Evolutionary conservation across 92 coral and sea anemone genomes (phyloP).

Genomic region (Pocillopora meandrina): DNA sequence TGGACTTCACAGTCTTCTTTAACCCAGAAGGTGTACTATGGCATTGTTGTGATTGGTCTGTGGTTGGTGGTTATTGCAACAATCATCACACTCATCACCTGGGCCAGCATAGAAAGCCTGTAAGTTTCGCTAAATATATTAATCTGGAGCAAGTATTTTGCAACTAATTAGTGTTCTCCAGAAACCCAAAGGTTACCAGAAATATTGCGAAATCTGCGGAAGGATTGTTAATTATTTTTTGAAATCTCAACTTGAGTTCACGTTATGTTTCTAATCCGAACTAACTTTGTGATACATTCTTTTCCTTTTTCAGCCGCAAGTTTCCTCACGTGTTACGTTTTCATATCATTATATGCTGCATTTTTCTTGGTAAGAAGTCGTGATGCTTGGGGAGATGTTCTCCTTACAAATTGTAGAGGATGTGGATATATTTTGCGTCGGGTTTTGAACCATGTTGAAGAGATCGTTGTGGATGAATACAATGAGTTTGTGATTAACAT

Average conservation of each 20-base stretch:
- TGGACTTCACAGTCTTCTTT: constrained; percentile 79
- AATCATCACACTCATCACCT: constrained; percentile 75
- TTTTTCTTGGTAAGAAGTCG: constrained; percentile 70
- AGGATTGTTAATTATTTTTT: background rate
- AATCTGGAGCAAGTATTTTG: background rate
- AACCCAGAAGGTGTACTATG: constrained; percentile 64
- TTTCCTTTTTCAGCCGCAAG: constrained; percentile 63
- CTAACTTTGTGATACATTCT: background rate
- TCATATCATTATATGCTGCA: constrained; percentile 84
- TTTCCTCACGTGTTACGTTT: constrained; percentile 93
- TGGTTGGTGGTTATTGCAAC: constrained; percentile 86
- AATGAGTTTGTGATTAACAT: no score
- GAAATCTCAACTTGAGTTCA: no score
- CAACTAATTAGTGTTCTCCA: background rate
- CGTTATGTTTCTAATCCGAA: background rate
- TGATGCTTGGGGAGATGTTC: no score
- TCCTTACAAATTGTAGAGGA: no score
- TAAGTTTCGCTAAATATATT: constrained; percentile 43
- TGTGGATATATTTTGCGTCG: no score
- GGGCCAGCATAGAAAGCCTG: constrained; percentile 77
- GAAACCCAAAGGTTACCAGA: background rate
- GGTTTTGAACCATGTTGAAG: no score
- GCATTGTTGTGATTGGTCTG: constrained; percentile 68
- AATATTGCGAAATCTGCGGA: background rate
- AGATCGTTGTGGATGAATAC: no score